Conservation (phyloP, 2,888 invertebrate genomes). For the Drosophila tripunctata region DNA sequence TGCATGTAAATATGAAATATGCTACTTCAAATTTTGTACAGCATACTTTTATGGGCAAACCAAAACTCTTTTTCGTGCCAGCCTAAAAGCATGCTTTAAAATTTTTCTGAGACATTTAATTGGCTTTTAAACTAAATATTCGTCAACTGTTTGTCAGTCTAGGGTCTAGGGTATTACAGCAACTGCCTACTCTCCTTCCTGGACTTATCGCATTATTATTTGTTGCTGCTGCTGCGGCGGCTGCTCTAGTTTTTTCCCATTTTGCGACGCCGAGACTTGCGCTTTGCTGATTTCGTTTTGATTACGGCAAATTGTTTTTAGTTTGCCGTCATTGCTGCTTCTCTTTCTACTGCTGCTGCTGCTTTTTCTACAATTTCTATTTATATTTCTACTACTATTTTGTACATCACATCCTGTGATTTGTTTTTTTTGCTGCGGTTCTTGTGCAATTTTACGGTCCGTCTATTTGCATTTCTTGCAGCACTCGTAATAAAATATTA, state of each 20-base stretch:
- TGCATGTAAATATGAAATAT: too few species aligned
- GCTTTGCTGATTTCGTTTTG: conserved; percentile 77
- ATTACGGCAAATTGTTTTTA: conserved; percentile 78
- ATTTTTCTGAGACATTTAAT: background rate
- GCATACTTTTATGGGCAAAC: background rate
- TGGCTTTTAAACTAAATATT: background rate
- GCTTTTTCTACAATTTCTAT: background rate
- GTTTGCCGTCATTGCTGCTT: conserved; percentile 62
- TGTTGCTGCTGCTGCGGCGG: conserved; percentile 24
- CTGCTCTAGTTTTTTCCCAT: conserved; percentile 25
- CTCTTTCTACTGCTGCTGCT: conserved; percentile 18
- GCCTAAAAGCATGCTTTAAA: background rate
- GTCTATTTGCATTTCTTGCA: conserved; percentile 53
- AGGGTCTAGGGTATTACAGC: conserved; percentile 25
- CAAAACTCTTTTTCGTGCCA: background rate
- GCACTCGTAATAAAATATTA: conserved; percentile 9
- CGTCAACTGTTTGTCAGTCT: background rate
- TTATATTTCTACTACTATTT: conserved; percentile 35
- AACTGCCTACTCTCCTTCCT: background rate
- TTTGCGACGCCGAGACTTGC: conserved; percentile 50
- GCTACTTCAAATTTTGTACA: background rate
- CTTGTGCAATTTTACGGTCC: conserved; percentile 27
- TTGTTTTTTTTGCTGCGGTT: conserved; percentile 48
- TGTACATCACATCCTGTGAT: conserved; percentile 11
- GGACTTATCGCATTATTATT: conserved; percentile 25